These are phyloP conservation scores for Agraylea sexmaculata DNA, from an alignment of 1,140 invertebrate genomes.

Conservation along the genomic window DNA sequence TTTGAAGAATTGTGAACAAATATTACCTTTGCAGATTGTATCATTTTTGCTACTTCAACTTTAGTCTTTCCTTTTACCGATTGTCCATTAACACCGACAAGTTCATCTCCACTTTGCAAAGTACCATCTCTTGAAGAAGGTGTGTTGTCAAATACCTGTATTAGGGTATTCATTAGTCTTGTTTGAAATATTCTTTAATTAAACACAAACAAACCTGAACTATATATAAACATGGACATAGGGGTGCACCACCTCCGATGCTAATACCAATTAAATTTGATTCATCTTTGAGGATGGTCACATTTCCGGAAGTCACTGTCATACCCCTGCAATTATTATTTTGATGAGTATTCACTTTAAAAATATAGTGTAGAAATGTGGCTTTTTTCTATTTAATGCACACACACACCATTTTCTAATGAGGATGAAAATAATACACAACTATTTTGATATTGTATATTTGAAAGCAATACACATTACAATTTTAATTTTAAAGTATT, in stretches of 20 bases:
- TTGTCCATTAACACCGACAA: slow-evolving; percentile 84
- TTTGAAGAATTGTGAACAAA: slow-evolving; percentile 5
- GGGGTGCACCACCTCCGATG: slow-evolving; percentile 90
- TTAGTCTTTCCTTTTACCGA: slow-evolving; percentile 95
- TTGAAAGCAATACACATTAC: too few relatives aligned
- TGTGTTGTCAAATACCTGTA: slow-evolving; percentile 92
- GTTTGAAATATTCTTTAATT: too few relatives aligned
- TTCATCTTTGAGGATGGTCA: slow-evolving; percentile 82
- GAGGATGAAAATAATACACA: too few relatives aligned
- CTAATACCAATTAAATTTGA: slow-evolving; percentile 96
- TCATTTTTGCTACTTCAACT: slow-evolving; percentile 96
- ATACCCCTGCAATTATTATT: slow-evolving; percentile 63
- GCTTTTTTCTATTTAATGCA: too few relatives aligned
- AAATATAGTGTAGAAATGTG: not conserved
- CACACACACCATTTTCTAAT: too few relatives aligned
- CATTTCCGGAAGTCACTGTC: slow-evolving; percentile 90
- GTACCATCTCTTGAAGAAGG: slow-evolving; percentile 84
- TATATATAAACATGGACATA: slow-evolving; percentile 95
- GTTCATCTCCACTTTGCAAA: slow-evolving; percentile 90
- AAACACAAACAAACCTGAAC: slow-evolving; percentile 58
- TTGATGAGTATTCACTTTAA: not conserved
- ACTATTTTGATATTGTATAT: too few relatives aligned
- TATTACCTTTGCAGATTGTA: slow-evolving; percentile 72
- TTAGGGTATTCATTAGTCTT: too few relatives aligned
- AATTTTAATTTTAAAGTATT: too few relatives aligned